A percentile compares a stretch with the other conserved stretches of the same genome.
Conservation (phyloP, 2,888 invertebrate genomes). For the Lysandra coridon region DNA sequence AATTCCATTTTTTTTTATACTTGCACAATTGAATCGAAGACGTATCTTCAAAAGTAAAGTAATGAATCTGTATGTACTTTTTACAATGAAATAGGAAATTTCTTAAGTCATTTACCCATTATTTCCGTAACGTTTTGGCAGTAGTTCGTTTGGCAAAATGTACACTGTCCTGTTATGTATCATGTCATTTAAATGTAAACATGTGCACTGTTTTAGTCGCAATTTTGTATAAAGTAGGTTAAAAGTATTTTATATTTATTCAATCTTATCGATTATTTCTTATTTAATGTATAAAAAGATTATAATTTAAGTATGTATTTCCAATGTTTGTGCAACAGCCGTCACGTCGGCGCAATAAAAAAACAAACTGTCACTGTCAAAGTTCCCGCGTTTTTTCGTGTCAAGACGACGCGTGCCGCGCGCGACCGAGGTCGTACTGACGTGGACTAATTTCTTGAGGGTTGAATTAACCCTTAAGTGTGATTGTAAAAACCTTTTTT, state of each 20-base stretch:
- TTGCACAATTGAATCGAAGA: neutral
- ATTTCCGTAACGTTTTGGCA: constrained; percentile 71
- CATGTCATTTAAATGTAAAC: constrained; percentile 49
- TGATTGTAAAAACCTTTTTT: constrained; percentile 41
- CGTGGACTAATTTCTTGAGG: constrained; percentile 53
- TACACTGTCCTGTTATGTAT: constrained; percentile 74
- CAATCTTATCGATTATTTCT: neutral
- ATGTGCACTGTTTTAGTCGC: neutral
- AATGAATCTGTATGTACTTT: neutral
- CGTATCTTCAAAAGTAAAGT: neutral
- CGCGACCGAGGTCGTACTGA: constrained; percentile 63
- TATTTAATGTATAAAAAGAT: neutral
- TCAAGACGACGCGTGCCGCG: constrained; percentile 56
- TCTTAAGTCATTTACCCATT: constrained; percentile 55
- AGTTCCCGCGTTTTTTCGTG: constrained; percentile 57
- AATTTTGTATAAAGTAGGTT: neutral
- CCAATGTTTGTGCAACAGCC: constrained; percentile 29
- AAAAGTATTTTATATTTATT: neutral
- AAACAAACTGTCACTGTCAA: constrained; percentile 43
- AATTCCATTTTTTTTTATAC: neutral
- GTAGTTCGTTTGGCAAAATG: constrained; percentile 72
- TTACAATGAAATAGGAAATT: neutral
- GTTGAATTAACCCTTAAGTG: constrained; percentile 55
- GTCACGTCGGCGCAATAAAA: constrained; percentile 33
- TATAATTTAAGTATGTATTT: neutral